Percentiles rank a stretch among this genome's conserved stretches.
These are phyloP conservation scores for Drosophila pullipes DNA, from an alignment of 2,888 invertebrate species.

Conservation along the genomic window DNA sequence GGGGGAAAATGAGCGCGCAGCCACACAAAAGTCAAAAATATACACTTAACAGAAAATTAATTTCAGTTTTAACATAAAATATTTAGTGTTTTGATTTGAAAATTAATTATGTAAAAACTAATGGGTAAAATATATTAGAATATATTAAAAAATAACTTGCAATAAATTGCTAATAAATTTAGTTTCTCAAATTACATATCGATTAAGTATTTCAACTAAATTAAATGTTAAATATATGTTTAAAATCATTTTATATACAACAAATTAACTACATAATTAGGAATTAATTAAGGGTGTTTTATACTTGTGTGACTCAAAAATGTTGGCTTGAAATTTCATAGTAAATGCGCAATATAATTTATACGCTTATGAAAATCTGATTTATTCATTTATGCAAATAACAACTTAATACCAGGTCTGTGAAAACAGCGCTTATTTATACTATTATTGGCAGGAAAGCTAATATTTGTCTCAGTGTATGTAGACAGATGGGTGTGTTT, in stretches of 20 bases:
- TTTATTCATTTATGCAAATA: not conserved
- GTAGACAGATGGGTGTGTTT: slow-evolving; percentile 8
- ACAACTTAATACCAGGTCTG: not conserved
- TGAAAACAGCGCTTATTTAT: not conserved
- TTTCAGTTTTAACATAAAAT: not conserved
- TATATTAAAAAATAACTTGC: not conserved
- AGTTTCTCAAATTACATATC: not conserved
- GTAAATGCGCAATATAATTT: not conserved
- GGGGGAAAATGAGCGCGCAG: slow-evolving; percentile 20
- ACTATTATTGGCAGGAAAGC: not conserved
- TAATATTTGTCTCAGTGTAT: slow-evolving; percentile 33
- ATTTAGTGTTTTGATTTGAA: not conserved
- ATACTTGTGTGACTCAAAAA: not conserved
- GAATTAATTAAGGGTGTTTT: not conserved
- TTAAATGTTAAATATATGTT: not conserved
- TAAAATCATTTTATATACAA: not conserved
- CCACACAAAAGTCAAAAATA: slow-evolving; percentile 9
- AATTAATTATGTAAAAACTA: not conserved
- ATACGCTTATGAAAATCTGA: not conserved
- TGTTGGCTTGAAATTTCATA: not conserved
- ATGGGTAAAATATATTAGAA: not conserved
- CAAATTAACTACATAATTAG: not conserved
- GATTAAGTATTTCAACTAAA: not conserved
- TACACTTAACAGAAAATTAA: slow-evolving; percentile 11
- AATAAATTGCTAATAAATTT: not conserved